Evolutionary conservation across 2,888 invertebrate genomes (phyloP).

Genomic region (Machimus rusticus): DNA sequence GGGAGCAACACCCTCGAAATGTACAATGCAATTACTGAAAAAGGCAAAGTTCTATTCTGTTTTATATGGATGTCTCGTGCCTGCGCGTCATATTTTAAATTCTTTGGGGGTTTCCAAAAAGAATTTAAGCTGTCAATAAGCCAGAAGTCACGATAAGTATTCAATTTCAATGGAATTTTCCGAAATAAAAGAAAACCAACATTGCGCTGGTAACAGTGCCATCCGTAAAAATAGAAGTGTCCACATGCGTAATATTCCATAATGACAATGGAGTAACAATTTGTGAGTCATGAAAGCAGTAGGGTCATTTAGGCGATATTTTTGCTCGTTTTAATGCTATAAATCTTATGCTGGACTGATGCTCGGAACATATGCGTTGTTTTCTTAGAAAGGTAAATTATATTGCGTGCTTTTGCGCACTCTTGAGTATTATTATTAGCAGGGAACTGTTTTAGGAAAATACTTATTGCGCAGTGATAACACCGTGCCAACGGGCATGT

Average conservation of each 20-base stretch:
- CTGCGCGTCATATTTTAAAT: background rate
- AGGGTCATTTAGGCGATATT: background rate
- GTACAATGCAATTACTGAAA: background rate
- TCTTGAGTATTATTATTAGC: background rate
- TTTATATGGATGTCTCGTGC: background rate
- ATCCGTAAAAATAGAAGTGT: background rate
- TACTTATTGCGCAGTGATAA: background rate
- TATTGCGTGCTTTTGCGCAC: background rate
- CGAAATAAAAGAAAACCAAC: background rate
- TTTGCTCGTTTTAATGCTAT: background rate
- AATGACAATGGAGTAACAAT: background rate
- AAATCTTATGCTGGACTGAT: background rate
- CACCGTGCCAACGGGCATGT: background rate
- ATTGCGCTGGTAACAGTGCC: background rate
- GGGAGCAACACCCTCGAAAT: background rate
- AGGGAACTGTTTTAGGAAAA: background rate
- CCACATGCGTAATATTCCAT: background rate
- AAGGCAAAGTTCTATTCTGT: background rate
- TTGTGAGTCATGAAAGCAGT: background rate
- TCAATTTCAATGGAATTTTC: background rate
- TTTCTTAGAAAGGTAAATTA: background rate
- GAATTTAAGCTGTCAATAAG: background rate
- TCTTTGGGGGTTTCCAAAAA: background rate
- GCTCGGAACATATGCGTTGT: background rate
- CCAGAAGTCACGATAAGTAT: background rate